Percentiles rank a stretch among this genome's conserved stretches.
phyloP scores from a whole-genome alignment of 2,888 invertebrate genomes.

The Epinotia ramella region DNA sequence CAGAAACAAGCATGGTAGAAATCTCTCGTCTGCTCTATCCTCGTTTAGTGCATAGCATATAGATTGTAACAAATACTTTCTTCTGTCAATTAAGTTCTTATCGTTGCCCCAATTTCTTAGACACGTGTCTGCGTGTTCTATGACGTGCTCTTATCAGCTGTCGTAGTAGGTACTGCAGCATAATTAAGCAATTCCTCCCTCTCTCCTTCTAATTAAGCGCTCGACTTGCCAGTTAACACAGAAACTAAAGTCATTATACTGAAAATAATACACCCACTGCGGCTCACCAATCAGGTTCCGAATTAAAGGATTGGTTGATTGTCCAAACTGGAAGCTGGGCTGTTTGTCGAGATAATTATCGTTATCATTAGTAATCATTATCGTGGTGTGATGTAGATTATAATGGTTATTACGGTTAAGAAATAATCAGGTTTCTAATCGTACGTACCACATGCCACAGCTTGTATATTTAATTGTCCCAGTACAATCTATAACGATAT shows the following conservation, averaged over 20 bases:
- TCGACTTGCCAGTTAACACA: background rate
- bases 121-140: too few relatives aligned
- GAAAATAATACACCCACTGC: background rate
- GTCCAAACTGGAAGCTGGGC: constrained; percentile 29
- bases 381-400: constrained; percentile 20
- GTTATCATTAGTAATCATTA: constrained; percentile 25
- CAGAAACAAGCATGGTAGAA: background rate
- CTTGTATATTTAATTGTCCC: background rate
- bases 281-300: constrained; percentile 36
- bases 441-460: background rate
- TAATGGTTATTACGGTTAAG: background rate
- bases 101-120: too few relatives aligned
- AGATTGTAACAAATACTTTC: background rate
- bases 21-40: too few relatives aligned
- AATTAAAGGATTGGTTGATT: constrained; percentile 36
- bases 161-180: background rate
- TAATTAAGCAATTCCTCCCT: background rate
- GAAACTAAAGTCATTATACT: background rate
- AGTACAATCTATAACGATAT: too few relatives aligned
- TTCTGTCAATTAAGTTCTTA: too few relatives aligned
- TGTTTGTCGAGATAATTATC: constrained; percentile 19
- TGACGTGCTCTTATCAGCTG: too few relatives aligned
- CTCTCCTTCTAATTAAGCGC: background rate
- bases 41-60: too few relatives aligned
- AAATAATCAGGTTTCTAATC: constrained; percentile 15